Percentiles rank a stretch among this genome's conserved stretches.
phyloP scores from a whole-genome alignment of 2,113 vertebrate genomes.

The Burhinus bistriatus region DNA sequence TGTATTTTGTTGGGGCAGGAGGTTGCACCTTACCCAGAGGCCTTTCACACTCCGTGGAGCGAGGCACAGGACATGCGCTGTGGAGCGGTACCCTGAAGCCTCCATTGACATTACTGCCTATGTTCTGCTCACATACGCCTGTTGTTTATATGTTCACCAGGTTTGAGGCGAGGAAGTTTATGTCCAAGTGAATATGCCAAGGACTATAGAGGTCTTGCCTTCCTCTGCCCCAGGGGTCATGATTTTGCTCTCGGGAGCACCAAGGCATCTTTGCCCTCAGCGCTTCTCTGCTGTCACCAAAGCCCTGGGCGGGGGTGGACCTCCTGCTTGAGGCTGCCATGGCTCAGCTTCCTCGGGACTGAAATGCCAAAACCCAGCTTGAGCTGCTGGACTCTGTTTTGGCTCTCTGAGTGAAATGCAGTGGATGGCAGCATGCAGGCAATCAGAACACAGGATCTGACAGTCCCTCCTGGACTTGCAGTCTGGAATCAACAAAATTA shows the following conservation, averaged over 20 bases:
- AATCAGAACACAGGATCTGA: neutral
- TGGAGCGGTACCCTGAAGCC: neutral
- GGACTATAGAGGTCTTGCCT: neutral
- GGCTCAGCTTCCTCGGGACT: neutral
- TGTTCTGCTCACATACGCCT: neutral
- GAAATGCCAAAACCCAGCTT: neutral
- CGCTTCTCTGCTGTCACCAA: neutral
- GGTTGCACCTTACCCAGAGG: neutral
- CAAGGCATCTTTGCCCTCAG: neutral
- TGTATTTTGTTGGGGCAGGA: neutral
- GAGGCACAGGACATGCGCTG: neutral
- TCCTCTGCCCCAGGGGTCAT: neutral
- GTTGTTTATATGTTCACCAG: neutral
- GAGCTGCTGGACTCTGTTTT: neutral
- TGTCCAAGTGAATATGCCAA: neutral
- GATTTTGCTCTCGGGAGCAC: neutral
- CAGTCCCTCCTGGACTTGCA: conserved; percentile 28
- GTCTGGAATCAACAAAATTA: neutral
- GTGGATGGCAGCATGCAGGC: neutral
- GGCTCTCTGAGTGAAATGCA: neutral
- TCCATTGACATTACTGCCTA: accelerated
- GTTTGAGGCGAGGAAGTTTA: neutral
- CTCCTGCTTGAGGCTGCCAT: neutral
- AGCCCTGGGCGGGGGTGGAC: neutral
- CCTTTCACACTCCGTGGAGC: accelerated